These are phyloP conservation scores for Apteryx owenii DNA, from an alignment of 2,113 vertebrate species.

Conservation along the genomic window DNA sequence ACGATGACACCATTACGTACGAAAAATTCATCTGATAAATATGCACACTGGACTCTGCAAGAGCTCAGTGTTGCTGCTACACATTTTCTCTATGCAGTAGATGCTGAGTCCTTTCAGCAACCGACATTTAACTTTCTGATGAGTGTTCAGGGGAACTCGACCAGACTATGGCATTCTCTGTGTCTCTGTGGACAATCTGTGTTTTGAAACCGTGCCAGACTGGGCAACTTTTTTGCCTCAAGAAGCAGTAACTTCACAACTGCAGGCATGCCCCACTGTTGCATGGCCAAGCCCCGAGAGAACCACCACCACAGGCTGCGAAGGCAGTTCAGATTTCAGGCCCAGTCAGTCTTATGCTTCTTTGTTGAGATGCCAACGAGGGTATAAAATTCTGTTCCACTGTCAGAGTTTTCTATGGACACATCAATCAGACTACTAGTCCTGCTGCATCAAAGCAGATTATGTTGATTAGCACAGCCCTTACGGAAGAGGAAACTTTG, in stretches of 20 bases:
- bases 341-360: background rate
- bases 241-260: background rate
- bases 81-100: too few species aligned
- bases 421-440: background rate
- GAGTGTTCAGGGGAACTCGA: background rate
- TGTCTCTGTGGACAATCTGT: background rate
- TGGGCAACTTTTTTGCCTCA: background rate
- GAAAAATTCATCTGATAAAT: background rate
- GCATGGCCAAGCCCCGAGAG: background rate
- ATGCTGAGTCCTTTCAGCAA: background rate
- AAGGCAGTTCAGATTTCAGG: background rate
- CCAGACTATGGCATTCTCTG: background rate
- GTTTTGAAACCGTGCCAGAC: background rate
- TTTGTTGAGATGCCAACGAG: background rate
- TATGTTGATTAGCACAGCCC: slow-evolving; percentile 25
- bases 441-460: background rate
- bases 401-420: background rate
- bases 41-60: fast-evolving
- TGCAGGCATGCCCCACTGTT: fast-evolving
- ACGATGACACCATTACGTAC: fast-evolving
- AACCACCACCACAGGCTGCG: background rate
- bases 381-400: background rate
- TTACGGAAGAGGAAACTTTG: background rate
- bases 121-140: background rate
- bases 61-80: background rate